These are phyloP conservation scores for Bombus consobrinus DNA, from an alignment of 1,140 invertebrate genomes.

Conservation along the genomic window DNA sequence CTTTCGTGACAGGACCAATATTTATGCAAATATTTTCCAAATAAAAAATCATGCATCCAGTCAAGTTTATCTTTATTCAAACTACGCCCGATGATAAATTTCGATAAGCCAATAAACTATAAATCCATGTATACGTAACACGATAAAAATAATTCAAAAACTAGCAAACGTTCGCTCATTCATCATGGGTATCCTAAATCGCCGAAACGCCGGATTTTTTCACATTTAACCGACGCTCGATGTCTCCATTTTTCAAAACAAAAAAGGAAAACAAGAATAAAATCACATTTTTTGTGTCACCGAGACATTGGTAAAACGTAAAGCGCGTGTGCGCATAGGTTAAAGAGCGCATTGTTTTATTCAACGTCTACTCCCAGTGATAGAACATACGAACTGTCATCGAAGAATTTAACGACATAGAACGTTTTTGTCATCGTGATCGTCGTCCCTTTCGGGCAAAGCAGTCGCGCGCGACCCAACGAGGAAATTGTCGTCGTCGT, in stretches of 20 bases:
- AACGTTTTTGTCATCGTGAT: slow-evolving; percentile 21
- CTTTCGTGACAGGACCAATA: neutral
- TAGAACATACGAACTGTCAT: neutral
- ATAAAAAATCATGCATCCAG: neutral
- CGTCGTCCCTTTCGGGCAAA: slow-evolving; percentile 27
- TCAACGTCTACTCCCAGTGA: neutral
- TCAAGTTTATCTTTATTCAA: slow-evolving; percentile 6
- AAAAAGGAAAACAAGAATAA: neutral
- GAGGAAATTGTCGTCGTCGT: slow-evolving; percentile 57
- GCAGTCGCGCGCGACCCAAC: slow-evolving; percentile 41
- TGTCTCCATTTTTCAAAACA: slow-evolving; percentile 9
- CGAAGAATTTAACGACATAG: slow-evolving; percentile 28
- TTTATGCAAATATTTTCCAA: neutral
- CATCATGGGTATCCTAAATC: slow-evolving; percentile 9
- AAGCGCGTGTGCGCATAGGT: neutral
- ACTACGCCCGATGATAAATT: slow-evolving; percentile 1
- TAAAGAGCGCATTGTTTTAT: slow-evolving; percentile 47
- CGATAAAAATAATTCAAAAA: slow-evolving; percentile 21
- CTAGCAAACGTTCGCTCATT: neutral
- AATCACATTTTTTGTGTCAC: neutral
- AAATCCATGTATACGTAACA: neutral
- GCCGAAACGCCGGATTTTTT: slow-evolving; percentile 12
- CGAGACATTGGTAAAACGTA: neutral
- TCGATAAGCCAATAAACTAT: slow-evolving; percentile 4
- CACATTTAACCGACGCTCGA: slow-evolving; percentile 14